Base-by-base conservation (phyloP, 2,797 vertebrate species). In the Enteromius trimaculatus region DNA sequence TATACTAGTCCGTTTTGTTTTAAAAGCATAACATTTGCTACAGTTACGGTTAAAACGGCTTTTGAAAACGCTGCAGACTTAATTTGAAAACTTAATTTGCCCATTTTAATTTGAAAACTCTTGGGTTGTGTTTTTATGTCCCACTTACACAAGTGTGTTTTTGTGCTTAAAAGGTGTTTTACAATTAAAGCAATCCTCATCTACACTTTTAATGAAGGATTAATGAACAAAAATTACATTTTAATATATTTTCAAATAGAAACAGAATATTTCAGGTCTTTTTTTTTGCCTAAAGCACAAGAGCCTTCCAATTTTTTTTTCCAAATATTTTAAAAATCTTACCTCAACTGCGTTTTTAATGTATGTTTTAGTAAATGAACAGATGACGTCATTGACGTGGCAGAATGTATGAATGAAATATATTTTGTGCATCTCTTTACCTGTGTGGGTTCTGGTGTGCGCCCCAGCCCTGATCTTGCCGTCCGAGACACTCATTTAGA, bases 391-490 rank as follows among this genome's bases (percentile, higher is more conserved):
- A 17, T 31, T 65, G 29, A 19, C 19, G 0, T 53, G 11, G 29
- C 9, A 75, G 72, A 53, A 77, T 19, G 16, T 21, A 11, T 37
- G 64, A 17, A 37, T 66, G 64, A 34, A 66, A 37, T 66, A 29
- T 4, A 31, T 23, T 39, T 39, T 44, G 8, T 31, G 49, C 3
- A 65, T 79, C 31, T 49, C n/a, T 70, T 90, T 90, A 95, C 95
- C 95, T 95, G 94, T 94, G 88, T 90, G 92, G 95, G 93, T 94
- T 95, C 93, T 94, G 93, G 93, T 94, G 90, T 91, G 91, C 92
- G 88, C 92, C 92, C 94, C 94, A 92, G 92, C 92, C 94, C 94
- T 92, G 88, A 91, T 84, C 86, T 87, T 89, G 89, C 86, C 87
- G 87, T 91, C 92, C 87, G 90, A 91, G 88, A 92, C 92, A 93